Percentiles rank a stretch among this genome's conserved stretches.
phyloP scores from a whole-genome alignment of 2,888 invertebrate species.

The Nephrotoma flavescens region DNA sequence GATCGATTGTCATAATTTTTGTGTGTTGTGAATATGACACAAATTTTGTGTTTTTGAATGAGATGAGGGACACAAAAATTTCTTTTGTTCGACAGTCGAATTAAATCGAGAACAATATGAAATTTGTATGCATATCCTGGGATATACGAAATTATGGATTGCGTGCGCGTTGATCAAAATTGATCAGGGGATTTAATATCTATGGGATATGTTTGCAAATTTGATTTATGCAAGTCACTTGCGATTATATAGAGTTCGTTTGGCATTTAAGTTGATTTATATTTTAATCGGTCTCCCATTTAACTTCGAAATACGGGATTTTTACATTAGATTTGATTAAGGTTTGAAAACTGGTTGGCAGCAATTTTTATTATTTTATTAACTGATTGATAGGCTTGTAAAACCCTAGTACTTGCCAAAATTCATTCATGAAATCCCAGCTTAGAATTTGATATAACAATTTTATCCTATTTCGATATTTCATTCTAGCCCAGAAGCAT shows the following conservation, averaged over 20 bases:
- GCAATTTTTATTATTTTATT: too few species aligned
- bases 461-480: too few species aligned
- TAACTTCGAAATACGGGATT: too few species aligned
- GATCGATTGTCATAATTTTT: neutral
- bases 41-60: neutral
- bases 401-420: too few species aligned
- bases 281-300: neutral
- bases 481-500: too few species aligned
- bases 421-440: too few species aligned
- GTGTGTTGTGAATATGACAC: neutral
- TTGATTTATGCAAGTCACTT: neutral
- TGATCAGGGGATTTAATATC: neutral
- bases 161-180: neutral
- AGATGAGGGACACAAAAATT: neutral
- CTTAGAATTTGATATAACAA: too few species aligned
- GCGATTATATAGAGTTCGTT: neutral
- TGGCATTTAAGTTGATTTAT: neutral
- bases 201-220: neutral
- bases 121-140: neutral
- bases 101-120: neutral
- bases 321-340: too few species aligned
- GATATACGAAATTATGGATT: neutral
- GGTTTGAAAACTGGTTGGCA: too few species aligned
- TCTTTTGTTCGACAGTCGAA: neutral
- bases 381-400: too few species aligned